Percentiles rank a stretch among this genome's conserved stretches.
phyloP scores from a whole-genome alignment of 2,888 invertebrate genomes.

The Aphodius sticticus region DNA sequence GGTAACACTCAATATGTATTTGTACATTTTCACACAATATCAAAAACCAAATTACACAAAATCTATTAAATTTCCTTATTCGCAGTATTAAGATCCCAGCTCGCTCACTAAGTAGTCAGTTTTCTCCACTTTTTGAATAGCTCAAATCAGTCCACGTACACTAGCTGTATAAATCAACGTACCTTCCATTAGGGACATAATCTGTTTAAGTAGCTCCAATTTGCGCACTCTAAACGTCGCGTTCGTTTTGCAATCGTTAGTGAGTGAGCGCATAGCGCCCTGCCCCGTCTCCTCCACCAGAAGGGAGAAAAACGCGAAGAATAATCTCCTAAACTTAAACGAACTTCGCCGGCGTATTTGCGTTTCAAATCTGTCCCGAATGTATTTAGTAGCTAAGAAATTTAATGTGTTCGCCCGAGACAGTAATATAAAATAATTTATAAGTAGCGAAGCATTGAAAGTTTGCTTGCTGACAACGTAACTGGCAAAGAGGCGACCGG shows the following conservation, averaged over 20 bases:
- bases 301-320: neutral
- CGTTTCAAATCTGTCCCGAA: conserved; percentile 14
- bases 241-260: neutral
- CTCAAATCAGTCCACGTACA: neutral
- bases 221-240: neutral
- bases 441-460: conserved; percentile 9
- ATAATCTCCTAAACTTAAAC: neutral
- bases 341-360: conserved; percentile 14
- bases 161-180: neutral
- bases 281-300: neutral
- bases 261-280: neutral
- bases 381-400: conserved; percentile 19
- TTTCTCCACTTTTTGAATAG: neutral
- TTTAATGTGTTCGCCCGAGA: conserved; percentile 16
- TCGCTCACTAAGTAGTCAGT: too few relatives aligned
- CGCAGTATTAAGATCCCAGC: too few relatives aligned
- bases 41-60: too few relatives aligned
- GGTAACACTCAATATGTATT: too few relatives aligned
- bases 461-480: neutral
- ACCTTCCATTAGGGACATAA: neutral
- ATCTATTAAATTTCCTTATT: too few relatives aligned
- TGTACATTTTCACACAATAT: too few relatives aligned
- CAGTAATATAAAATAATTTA: conserved; percentile 23
- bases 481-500: too few relatives aligned
- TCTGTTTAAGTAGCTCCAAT: conserved; percentile 4